Evolutionary conservation across 1,140 invertebrate genomes (phyloP), one percentile per base, ranked within the genome.

Genomic region (Brachionus plicatilis): DNA sequence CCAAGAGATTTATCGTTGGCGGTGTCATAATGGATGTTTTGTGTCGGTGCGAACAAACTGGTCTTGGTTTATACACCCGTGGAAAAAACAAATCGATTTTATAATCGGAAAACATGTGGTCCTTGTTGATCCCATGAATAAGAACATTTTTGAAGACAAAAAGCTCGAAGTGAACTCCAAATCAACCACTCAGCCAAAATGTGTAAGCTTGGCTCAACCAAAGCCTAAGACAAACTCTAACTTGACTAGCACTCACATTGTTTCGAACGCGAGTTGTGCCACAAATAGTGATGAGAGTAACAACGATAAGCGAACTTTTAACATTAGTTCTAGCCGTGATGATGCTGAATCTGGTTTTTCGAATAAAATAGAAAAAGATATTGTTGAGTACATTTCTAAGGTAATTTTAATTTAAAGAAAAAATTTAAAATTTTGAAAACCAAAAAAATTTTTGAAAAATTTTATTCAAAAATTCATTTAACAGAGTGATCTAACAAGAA

Each of bases 41-140:
- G 79, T 82, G 4, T 82, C 79, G 11, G 79, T 82, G 24, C 29
- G 41, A 14, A 82, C 79, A 6, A 82, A 82, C n/a, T 82, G 79
- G 79, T 65, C 79, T 20, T 82, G 79, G 79, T 82, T 82, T 37
- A 68, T 82, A 14, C 53, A 82, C 37, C 79, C 79, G 7, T 82
- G 79, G 79, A 82, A 82, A 60, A 82, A 82, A 47, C 79, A 82
- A 60, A 82, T 82, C 9, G 79, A 82, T 41, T 82, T 82, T n/a
- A 82, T 82, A n/a, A 82, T 68, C 29, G 79, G 79, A 5, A 82
- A 82, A 65, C 79, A 82, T 82, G 65, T 65, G 17, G 65, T 82
- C 27, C 79, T 82, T 6, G 43, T 45, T 56, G 79, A 82, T 20
- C 79, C 79, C 4, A 43, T 82, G 41, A 82, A 82, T 7, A 82